A percentile compares a stretch with the other conserved stretches of the same genome.
Evolutionary conservation across 2,888 invertebrate genomes (phyloP).

Genomic region (Xiphydria camelus): DNA sequence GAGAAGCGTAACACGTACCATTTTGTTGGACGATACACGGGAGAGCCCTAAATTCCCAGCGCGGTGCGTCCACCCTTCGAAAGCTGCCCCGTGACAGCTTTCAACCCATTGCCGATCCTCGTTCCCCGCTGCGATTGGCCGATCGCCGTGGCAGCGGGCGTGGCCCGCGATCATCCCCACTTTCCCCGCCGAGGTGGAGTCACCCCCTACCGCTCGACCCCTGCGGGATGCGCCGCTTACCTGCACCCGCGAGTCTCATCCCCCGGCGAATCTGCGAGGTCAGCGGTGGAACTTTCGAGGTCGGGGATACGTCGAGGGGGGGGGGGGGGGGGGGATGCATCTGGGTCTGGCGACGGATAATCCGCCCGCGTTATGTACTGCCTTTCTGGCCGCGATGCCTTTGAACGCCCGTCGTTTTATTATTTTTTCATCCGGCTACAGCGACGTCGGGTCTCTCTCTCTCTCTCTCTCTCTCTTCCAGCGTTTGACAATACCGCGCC

Average conservation of each 20-base stretch:
- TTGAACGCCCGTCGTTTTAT: no score
- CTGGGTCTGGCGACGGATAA: constrained; percentile 46
- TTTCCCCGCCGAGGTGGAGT: constrained; percentile 18
- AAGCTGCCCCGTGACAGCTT: constrained; percentile 34
- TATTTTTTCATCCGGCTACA: no score
- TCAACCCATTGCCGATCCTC: constrained; percentile 34
- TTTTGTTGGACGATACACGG: no score
- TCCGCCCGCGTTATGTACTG: constrained; percentile 47
- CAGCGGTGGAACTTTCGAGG: background rate
- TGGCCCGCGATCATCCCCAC: constrained; percentile 36
- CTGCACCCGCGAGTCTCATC: constrained; percentile 29
- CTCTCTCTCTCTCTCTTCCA: no score
- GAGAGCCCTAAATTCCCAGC: constrained; percentile 31
- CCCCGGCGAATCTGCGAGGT: background rate
- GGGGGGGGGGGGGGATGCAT: constrained; percentile 24
- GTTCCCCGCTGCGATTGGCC: constrained; percentile 29
- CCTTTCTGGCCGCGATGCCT: no score
- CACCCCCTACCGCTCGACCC: constrained; percentile 27
- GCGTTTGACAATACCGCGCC: no score
- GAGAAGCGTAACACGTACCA: no score
- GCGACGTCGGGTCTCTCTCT: no score
- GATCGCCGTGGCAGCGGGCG: constrained; percentile 40
- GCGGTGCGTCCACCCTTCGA: constrained; percentile 20
- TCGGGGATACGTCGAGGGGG: background rate
- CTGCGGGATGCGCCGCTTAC: constrained; percentile 39